phyloP scores from a whole-genome alignment of 2,888 invertebrate genomes.

The Sphaerophoria rueppellii region DNA sequence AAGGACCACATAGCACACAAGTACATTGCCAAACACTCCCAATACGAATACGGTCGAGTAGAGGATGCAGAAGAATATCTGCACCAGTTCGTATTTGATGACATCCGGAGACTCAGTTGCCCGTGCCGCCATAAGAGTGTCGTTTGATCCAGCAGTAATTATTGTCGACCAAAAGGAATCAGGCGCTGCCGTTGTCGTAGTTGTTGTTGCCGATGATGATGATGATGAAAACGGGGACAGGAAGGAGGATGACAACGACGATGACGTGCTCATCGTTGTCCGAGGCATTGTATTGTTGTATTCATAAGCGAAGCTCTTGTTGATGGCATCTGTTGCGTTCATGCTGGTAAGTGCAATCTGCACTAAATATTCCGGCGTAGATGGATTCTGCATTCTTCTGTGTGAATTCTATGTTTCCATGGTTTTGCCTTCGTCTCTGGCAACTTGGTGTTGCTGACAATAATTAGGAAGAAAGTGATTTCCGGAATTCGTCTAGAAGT shows the following conservation, averaged over 20 bases:
- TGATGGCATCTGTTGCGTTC: conserved; percentile 61
- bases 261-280: conserved; percentile 40
- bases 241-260: conserved; percentile 35
- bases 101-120: conserved; percentile 74
- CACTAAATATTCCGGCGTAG: conserved; percentile 49
- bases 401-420: conserved; percentile 5
- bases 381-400: conserved; percentile 48
- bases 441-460: conserved; percentile 5
- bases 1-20: conserved; percentile 97
- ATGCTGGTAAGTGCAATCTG: conserved; percentile 52
- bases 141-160: conserved; percentile 56
- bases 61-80: conserved; percentile 80
- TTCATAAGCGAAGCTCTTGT: conserved; percentile 53
- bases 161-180: conserved; percentile 74
- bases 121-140: conserved; percentile 57
- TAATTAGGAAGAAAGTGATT: conserved; percentile 3
- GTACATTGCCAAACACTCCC: conserved; percentile 93
- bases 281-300: conserved; percentile 52
- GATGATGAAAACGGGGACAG: conserved; percentile 59
- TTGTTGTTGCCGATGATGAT: background rate
- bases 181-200: conserved; percentile 69
- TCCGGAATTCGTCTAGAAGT: conserved; percentile 20
- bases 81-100: conserved; percentile 79
- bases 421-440: conserved; percentile 1
- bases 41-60: conserved; percentile 86